phyloP scores from a whole-genome alignment of 1,140 invertebrate species.

The Papilio glaucus region DNA sequence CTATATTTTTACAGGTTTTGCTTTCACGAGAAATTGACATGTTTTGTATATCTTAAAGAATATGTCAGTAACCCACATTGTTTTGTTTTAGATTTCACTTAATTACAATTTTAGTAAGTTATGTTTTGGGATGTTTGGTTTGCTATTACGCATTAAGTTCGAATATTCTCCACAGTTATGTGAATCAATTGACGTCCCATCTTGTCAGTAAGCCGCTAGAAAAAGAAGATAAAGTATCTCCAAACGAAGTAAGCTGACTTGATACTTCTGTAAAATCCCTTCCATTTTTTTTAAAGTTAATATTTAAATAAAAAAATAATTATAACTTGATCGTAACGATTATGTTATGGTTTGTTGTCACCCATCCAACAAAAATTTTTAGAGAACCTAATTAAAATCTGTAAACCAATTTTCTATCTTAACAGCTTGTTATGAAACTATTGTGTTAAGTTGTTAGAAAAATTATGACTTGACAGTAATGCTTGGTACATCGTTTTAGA shows the following conservation, averaged over 20 bases:
- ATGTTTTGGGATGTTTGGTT: constrained; percentile 79
- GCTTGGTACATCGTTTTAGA: too few relatives aligned
- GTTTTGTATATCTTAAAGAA: constrained; percentile 30
- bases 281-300: constrained; percentile 12
- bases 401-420: too few relatives aligned
- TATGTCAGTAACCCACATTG: constrained; percentile 43
- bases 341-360: too few relatives aligned
- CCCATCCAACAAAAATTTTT: too few relatives aligned
- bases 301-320: too few relatives aligned
- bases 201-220: constrained; percentile 53
- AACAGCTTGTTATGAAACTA: too few relatives aligned
- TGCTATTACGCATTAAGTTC: constrained; percentile 75
- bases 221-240: constrained; percentile 43
- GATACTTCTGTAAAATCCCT: background rate
- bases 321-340: too few relatives aligned
- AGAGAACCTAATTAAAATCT: too few relatives aligned
- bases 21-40: constrained; percentile 38
- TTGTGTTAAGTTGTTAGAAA: too few relatives aligned
- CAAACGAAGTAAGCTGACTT: constrained; percentile 60
- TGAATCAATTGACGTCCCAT: constrained; percentile 69
- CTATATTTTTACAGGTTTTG: constrained; percentile 73
- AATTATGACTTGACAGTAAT: too few relatives aligned
- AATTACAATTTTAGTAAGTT: constrained; percentile 70
- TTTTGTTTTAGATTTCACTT: constrained; percentile 77
- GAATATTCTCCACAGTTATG: constrained; percentile 62